phyloP scores from a whole-genome alignment of 2,113 vertebrate genomes.

The Cromileptes altivelis region DNA sequence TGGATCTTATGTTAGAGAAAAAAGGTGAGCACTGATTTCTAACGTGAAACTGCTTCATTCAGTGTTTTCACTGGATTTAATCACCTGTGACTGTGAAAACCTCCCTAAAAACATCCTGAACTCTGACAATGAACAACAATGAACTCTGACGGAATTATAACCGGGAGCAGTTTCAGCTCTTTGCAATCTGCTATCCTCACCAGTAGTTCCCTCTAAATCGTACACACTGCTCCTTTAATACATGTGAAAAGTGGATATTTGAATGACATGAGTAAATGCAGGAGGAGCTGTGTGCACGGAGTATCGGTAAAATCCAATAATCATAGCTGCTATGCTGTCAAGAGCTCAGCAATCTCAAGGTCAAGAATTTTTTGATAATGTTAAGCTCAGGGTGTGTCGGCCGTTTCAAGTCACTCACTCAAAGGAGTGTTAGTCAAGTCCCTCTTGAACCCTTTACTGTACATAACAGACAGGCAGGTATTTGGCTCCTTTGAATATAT shows the following conservation, averaged over 20 bases:
- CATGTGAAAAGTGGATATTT: neutral
- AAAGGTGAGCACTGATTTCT: too few relatives aligned
- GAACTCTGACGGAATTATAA: too few relatives aligned
- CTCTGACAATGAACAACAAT: too few relatives aligned
- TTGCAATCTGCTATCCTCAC: too few relatives aligned
- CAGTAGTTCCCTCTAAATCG: too few relatives aligned
- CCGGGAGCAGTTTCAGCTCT: too few relatives aligned
- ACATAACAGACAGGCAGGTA: neutral
- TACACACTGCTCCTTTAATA: too few relatives aligned
- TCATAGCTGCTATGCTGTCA: neutral
- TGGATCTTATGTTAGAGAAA: too few relatives aligned
- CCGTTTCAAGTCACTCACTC: neutral
- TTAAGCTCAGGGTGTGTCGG: conserved; percentile 18
- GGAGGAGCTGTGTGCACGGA: neutral
- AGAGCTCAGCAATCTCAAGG: conserved; percentile 18
- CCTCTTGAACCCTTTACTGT: conserved; percentile 14
- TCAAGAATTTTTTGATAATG: conserved; percentile 27
- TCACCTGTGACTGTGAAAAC: too few relatives aligned
- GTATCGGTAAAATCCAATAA: neutral
- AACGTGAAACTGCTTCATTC: too few relatives aligned
- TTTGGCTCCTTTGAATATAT: neutral
- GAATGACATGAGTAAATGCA: neutral
- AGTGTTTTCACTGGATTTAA: too few relatives aligned
- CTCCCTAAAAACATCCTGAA: too few relatives aligned
- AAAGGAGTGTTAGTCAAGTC: neutral